Base-by-base conservation (phyloP, 2,797 vertebrate species). In the Tapirus indicus region DNA sequence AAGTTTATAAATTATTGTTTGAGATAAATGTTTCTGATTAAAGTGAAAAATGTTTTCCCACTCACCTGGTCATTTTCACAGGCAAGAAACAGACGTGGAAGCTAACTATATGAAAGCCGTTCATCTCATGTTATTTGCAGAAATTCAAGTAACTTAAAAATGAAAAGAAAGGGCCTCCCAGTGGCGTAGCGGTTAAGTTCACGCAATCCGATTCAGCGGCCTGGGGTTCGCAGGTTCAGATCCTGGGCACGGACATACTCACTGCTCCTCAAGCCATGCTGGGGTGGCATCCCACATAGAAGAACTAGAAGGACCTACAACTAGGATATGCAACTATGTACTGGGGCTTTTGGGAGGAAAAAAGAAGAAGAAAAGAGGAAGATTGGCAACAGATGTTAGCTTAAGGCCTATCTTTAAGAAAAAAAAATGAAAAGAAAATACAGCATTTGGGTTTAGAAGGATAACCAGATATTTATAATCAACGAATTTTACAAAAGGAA, bases 81-180 rank as follows among this genome's bases (percentile, higher is more conserved):
- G 20, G n/a, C 16, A 86, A 94, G 21, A 91, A 96, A 56, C 35
- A 91, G 18, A 60, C 10, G 47, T 38, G 3, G 11, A 94, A 54
- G 25, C 41, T 74, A 79, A 25, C 14, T 38, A 38, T 29, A 21
- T 25, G 16, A 94, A 88, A 84, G 10, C 6, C 58, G 69, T 56
- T 85, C 35, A 69, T 58, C 35, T 93, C 32, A 80, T 21, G 11
- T 20, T 85, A 74, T 82, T 62, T 27, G 35, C 35, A 68, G 64
- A 87, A 97, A 86, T 56, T 75, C 1, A 47, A 94, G 13, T 80
- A 74, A 93, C 17, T 83, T 82, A 62, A 94, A 84, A 90, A 84
- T 35, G n/a, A 25, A 58, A 56, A 27, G 44, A 47, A 77, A 92
- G 16, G 16, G 49, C 49, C 49, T 38, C 38, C 38, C 38, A 38